A percentile compares a stretch with the other conserved stretches of the same genome.
Evolutionary conservation across 2,888 invertebrate species (phyloP).

Genomic region (Drosophila vallismaia): DNA sequence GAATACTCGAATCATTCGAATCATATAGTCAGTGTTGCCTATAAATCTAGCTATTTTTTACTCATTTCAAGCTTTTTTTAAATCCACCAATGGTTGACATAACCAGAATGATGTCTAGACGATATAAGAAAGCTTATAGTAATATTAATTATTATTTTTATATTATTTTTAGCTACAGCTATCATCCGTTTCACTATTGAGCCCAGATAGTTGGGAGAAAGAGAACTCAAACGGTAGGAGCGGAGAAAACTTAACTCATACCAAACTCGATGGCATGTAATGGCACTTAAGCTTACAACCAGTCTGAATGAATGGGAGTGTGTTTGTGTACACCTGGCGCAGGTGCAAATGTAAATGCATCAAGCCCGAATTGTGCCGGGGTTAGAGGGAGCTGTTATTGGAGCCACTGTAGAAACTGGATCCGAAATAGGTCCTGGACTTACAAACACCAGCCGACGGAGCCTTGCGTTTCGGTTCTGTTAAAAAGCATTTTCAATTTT

Average conservation of each 20-base stretch:
- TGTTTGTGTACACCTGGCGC: slow-evolving; percentile 46
- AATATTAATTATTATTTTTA: no score
- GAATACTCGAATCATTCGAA: slow-evolving; percentile 4
- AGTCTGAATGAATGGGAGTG: slow-evolving; percentile 35
- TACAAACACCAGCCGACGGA: slow-evolving; percentile 22
- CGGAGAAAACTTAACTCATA: slow-evolving; percentile 51
- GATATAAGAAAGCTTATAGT: no score
- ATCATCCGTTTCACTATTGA: slow-evolving; percentile 8
- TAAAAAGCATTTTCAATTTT: slow-evolving; percentile 46
- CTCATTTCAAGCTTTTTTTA: background rate
- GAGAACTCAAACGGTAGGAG: slow-evolving; percentile 20
- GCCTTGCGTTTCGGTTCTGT: slow-evolving; percentile 26
- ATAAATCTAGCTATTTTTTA: slow-evolving; percentile 4
- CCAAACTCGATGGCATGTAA: slow-evolving; percentile 73
- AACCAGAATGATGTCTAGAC: no score
- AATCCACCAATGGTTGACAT: background rate
- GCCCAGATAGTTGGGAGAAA: slow-evolving; percentile 16
- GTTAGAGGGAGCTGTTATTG: slow-evolving; percentile 22
- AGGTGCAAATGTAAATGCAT: slow-evolving; percentile 77
- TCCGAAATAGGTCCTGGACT: slow-evolving; percentile 8
- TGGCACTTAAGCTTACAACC: slow-evolving; percentile 78
- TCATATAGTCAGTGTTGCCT: slow-evolving; percentile 18
- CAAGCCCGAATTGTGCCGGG: slow-evolving; percentile 67
- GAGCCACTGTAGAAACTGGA: slow-evolving; percentile 12
- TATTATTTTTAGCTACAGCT: background rate